These are phyloP conservation scores for Sepiola atlantica DNA, from an alignment of 2,888 invertebrate species.

Conservation along the genomic window DNA sequence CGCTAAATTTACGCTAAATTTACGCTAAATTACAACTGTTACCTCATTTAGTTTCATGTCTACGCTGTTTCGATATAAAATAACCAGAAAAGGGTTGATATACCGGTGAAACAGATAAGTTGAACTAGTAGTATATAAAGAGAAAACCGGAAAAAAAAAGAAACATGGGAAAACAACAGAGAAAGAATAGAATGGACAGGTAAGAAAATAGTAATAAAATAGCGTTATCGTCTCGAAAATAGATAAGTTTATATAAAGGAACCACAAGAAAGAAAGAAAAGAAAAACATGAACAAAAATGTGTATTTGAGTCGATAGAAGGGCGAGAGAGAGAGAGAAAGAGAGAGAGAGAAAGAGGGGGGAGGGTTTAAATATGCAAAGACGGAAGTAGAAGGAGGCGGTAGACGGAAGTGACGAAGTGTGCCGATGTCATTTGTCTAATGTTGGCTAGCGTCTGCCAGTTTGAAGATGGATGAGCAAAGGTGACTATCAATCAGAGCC, in stretches of 20 bases:
- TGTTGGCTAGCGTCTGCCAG: slow-evolving; percentile 12
- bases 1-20: no score
- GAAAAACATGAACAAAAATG: background rate
- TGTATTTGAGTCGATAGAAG: no score
- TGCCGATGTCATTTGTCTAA: slow-evolving; percentile 34
- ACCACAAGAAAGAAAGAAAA: background rate
- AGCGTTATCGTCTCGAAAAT: no score
- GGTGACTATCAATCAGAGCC: slow-evolving; percentile 32
- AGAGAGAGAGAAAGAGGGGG: background rate
- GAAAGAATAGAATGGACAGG: background rate
- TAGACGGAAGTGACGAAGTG: slow-evolving; percentile 34
- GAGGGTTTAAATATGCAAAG: background rate
- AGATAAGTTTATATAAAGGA: no score
- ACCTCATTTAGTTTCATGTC: no score
- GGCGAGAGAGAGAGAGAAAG: background rate
- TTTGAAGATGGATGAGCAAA: slow-evolving; percentile 32
- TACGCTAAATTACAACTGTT: no score
- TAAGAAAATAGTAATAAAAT: background rate
- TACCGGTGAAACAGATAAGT: no score
- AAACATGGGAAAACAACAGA: no score
- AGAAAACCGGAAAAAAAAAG: no score
- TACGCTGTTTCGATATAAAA: no score
- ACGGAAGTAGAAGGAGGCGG: background rate
- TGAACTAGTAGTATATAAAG: no score
- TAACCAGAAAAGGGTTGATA: no score